Evolutionary conservation across 2,113 vertebrate genomes (phyloP).

Genomic region (Semnornis frantzii): DNA sequence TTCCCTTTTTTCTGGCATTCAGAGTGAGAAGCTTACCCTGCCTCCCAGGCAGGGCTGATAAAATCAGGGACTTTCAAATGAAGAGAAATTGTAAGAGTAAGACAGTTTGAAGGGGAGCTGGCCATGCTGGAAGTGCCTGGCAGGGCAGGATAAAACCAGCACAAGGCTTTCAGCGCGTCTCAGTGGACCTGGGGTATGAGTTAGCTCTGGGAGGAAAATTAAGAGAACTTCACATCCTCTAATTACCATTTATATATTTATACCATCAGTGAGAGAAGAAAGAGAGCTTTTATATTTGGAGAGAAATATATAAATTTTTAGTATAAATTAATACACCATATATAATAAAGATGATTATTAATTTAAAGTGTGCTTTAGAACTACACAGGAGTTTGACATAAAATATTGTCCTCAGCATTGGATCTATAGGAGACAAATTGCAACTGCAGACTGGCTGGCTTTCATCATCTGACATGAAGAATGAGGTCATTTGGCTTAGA

Average conservation of each 20-base stretch:
- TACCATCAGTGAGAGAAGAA: background rate
- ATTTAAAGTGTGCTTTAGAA: background rate
- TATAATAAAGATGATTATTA: background rate
- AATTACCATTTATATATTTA: background rate
- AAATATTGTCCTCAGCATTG: background rate
- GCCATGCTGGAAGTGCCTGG: background rate
- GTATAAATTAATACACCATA: background rate
- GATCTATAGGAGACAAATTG: background rate
- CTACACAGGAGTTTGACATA: background rate
- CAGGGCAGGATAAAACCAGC: background rate
- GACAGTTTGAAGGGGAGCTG: background rate
- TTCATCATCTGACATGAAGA: background rate
- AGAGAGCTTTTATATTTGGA: background rate
- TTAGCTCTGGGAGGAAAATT: background rate
- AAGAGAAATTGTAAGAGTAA: background rate
- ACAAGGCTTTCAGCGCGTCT: background rate
- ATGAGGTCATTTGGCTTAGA: background rate
- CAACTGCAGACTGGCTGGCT: background rate
- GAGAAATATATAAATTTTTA: background rate
- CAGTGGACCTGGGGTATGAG: background rate
- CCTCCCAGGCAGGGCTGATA: constrained; percentile 43
- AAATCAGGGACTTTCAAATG: constrained; percentile 55
- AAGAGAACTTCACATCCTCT: background rate
- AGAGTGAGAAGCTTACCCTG: background rate
- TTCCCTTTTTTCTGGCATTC: constrained; percentile 10